Evolutionary conservation across 2,888 invertebrate species (phyloP), one percentile per base, ranked within the genome.

Genomic region (Dione vanillae): DNA sequence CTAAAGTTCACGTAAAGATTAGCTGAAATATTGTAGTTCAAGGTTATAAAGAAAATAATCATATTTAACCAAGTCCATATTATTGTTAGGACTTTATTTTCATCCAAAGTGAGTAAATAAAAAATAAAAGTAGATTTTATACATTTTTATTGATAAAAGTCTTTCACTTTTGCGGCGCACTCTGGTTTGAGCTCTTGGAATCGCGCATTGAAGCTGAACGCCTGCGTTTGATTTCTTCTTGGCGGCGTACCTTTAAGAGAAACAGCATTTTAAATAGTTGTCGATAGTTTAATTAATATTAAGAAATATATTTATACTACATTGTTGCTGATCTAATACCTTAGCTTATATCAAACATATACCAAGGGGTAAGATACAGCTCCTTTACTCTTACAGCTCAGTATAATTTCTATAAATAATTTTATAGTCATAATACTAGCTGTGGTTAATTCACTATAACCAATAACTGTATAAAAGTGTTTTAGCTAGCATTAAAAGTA

Each of bases 121-220:
- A 52, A 80, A 75, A 71, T 58, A 65, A 58, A 14, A 20, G 27
- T 79, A 87, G 80, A 67, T 85, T 91, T 92, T 90, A 88, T 70
- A 76, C 79, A 81, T 88, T 90, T 91, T 91, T 89, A 89, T 88
- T 86, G 80, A 82, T 85, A 86, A 87, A 83, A 85, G 82, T 85
- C 82, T 81, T 84, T 93, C 85, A 91, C 91, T 92, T 93, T 79
- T 88, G 89, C 12, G 95, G 94, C 78, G 94, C 95, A 85, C 96
- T 96, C 79, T 95, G 94, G 82, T 93, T 94, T 61, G 97, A 97
- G 82, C 97, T 97, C 94, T 97, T 97, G 56, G 97, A 97, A 85
- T 97, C 97, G 75, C 97, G 95, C 84, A 97, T 95, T 64, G 97
- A 97, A 80, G 97, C 97, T 72, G 97, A 97, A 75, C 97, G 96